Evolutionary conservation across 1,140 invertebrate species (phyloP).

Genomic region (Drosophila cardini): DNA sequence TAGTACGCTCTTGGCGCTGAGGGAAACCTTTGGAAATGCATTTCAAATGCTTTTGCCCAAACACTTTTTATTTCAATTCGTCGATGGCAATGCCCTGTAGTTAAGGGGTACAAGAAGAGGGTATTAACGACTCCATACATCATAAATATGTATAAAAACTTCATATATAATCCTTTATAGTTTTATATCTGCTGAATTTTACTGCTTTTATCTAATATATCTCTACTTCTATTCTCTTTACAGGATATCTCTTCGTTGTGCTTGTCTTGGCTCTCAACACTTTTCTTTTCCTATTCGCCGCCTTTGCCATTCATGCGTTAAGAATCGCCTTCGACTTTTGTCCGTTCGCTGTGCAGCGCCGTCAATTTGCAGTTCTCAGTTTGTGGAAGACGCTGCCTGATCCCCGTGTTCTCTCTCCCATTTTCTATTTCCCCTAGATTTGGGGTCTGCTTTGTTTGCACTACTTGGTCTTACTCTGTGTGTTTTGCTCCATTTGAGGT

Average conservation of each 20-base stretch:
- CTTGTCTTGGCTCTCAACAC: neutral
- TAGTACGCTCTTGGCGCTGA: constrained; percentile 40
- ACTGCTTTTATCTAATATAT: no score
- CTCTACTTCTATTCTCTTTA: no score
- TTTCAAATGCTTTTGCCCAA: constrained; percentile 65
- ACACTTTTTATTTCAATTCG: constrained; percentile 68
- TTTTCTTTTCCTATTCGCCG: constrained; percentile 35
- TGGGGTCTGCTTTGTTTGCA: constrained; percentile 78
- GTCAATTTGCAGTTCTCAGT: constrained; percentile 66
- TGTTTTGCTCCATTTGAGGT: constrained; percentile 79
- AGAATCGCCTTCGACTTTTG: constrained; percentile 66
- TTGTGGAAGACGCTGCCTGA: constrained; percentile 18
- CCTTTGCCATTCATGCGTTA: constrained; percentile 75
- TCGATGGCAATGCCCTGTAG: constrained; percentile 25
- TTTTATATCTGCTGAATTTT: no score
- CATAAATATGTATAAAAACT: no score
- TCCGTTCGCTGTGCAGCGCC: constrained; percentile 70
- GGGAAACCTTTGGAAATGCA: constrained; percentile 55
- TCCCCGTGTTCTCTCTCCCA: neutral
- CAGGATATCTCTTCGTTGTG: neutral
- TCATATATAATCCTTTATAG: no score
- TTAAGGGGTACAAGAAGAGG: neutral
- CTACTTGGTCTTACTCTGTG: constrained; percentile 48
- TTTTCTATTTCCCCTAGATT: constrained; percentile 52
- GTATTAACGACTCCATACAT: no score